phyloP scores from a whole-genome alignment of 2,113 vertebrate genomes.

The Perognathus longimembris region DNA sequence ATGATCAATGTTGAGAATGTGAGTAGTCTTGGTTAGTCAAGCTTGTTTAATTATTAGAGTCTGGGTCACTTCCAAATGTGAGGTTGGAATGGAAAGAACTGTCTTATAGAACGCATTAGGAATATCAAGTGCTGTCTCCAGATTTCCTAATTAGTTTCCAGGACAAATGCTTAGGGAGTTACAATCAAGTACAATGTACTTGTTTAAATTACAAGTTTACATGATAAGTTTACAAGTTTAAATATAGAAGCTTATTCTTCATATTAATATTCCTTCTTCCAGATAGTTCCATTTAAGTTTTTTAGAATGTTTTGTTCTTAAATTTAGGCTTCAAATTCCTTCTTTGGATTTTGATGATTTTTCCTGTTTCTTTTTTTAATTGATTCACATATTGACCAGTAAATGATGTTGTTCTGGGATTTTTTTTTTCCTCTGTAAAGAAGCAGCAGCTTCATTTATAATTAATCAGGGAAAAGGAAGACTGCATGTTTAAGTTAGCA shows the following conservation, averaged over 20 bases:
- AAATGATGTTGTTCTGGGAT: constrained; percentile 46
- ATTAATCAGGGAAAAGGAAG: constrained; percentile 20
- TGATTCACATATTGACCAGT: neutral
- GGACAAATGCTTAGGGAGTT: constrained; percentile 69
- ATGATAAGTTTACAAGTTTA: constrained; percentile 57
- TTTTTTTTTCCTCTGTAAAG: constrained; percentile 39
- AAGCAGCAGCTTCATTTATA: constrained; percentile 8
- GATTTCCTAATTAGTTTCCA: constrained; percentile 69
- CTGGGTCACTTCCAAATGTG: constrained; percentile 67
- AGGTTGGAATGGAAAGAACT: constrained; percentile 37
- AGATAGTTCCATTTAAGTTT: neutral
- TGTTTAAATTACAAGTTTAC: constrained; percentile 58
- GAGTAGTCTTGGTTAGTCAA: constrained; percentile 50
- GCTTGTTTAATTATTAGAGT: constrained; percentile 39
- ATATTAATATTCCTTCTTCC: neutral
- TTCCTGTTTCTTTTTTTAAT: neutral
- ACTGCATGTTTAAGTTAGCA: constrained; percentile 1
- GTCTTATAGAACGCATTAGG: constrained; percentile 40
- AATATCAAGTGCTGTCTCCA: constrained; percentile 60
- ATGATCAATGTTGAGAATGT: constrained; percentile 23
- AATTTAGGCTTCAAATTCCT: neutral
- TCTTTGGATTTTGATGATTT: no score
- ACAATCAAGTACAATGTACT: neutral
- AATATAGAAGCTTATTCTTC: constrained; percentile 31
- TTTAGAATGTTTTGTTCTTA: constrained; percentile 14